Percentiles rank a stretch among this genome's conserved stretches.
These are phyloP conservation scores for Mus spicilegus DNA, from an alignment of 2,113 vertebrate species.

Conservation along the genomic window DNA sequence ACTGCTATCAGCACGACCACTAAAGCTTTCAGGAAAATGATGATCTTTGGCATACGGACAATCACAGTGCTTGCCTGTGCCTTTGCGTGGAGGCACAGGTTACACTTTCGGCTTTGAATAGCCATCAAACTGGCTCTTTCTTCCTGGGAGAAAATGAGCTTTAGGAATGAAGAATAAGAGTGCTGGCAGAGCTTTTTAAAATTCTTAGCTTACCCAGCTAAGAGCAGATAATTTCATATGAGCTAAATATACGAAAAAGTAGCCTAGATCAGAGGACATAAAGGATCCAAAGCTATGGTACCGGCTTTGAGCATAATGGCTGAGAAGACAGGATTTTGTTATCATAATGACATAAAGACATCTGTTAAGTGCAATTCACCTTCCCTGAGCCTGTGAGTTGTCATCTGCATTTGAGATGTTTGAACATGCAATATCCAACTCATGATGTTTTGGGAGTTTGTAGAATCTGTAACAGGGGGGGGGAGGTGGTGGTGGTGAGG, in stretches of 20 bases:
- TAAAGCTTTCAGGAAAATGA: conserved; percentile 58
- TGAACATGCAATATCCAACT: neutral
- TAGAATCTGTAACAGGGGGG: neutral
- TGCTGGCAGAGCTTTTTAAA: conserved; percentile 50
- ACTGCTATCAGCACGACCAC: conserved; percentile 62
- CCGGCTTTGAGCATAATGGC: neutral
- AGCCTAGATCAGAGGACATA: neutral
- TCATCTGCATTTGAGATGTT: neutral
- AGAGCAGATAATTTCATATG: conserved; percentile 48
- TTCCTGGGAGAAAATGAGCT: conserved; percentile 59
- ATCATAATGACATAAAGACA: neutral
- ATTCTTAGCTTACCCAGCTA: conserved; percentile 48
- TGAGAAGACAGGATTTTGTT: neutral
- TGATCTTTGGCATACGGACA: conserved; percentile 46
- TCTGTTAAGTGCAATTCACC: neutral
- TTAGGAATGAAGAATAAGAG: conserved; percentile 46
- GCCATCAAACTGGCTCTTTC: conserved; percentile 58
- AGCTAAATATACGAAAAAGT: conserved; percentile 14
- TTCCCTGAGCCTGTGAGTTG: neutral
- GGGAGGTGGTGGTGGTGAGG: too few relatives aligned
- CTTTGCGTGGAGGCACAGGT: neutral
- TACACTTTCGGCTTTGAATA: conserved; percentile 62
- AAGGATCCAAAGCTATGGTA: neutral
- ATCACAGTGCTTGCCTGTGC: conserved; percentile 33
- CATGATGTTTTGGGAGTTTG: neutral